Conservation (phyloP, 1,140 invertebrate species). For the Phymorhynchus buccinoides region DNA sequence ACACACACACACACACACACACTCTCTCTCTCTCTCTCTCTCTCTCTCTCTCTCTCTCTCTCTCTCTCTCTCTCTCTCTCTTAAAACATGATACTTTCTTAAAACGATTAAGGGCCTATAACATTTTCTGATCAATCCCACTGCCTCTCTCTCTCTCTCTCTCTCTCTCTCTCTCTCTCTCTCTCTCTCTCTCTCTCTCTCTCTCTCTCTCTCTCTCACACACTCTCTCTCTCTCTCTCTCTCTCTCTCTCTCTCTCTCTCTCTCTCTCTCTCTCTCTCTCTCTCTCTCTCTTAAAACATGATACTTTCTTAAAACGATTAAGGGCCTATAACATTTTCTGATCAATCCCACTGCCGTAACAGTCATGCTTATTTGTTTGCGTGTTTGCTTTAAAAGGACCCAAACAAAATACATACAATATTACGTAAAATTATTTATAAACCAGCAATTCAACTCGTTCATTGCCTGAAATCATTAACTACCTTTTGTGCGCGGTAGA, state of each 20-base stretch:
- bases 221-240: neutral
- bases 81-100: neutral
- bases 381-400: no score
- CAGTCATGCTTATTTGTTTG: neutral
- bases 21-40: constrained; percentile 12
- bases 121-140: neutral
- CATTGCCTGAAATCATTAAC: neutral
- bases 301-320: no score
- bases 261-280: constrained; percentile 13
- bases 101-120: no score
- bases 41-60: constrained; percentile 17
- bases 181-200: constrained; percentile 6
- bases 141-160: neutral
- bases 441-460: no score
- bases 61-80: neutral
- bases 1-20: neutral
- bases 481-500: constrained; percentile 51
- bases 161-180: constrained; percentile 17
- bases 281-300: neutral
- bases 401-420: no score
- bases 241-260: constrained; percentile 17
- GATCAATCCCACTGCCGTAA: neutral
- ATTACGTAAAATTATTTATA: no score
- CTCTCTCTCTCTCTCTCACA: neutral
- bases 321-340: neutral